Evolutionary conservation across 2,113 vertebrate species (phyloP).

Genomic region (Gobius niger): DNA sequence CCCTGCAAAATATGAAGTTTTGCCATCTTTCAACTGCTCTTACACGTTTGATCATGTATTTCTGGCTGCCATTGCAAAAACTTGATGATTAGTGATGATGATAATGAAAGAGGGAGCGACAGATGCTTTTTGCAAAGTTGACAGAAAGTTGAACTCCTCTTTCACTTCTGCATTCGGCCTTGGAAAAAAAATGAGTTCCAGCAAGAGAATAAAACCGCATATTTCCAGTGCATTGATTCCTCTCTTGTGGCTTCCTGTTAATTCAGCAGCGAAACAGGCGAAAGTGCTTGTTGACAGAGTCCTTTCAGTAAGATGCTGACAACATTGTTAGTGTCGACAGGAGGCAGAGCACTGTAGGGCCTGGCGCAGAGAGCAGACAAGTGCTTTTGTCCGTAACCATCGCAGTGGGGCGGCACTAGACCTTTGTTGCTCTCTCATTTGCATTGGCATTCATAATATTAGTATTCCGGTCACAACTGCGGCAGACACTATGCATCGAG

Average conservation of each 20-base stretch:
- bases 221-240: slow-evolving; percentile 28
- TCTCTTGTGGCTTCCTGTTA: slow-evolving; percentile 31
- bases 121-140: background rate
- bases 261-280: slow-evolving; percentile 34
- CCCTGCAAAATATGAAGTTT: too few species aligned
- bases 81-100: too few species aligned
- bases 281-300: slow-evolving; percentile 56
- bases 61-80: too few species aligned
- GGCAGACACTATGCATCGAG: slow-evolving; percentile 59
- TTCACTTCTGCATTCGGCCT: background rate
- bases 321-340: slow-evolving; percentile 58
- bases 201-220: slow-evolving; percentile 11
- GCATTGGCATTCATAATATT: slow-evolving; percentile 68
- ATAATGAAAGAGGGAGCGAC: background rate
- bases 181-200: background rate
- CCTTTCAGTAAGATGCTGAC: slow-evolving; percentile 61
- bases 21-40: too few species aligned
- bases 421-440: slow-evolving; percentile 68
- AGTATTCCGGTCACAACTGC: slow-evolving; percentile 67
- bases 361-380: slow-evolving; percentile 33
- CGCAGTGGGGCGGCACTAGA: slow-evolving; percentile 48
- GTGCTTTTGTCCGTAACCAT: slow-evolving; percentile 60
- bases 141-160: background rate
- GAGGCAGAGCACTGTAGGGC: slow-evolving; percentile 26
- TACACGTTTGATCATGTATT: too few species aligned